Evolutionary conservation across 1,140 invertebrate genomes (phyloP), one percentile per base, ranked within the genome.

Genomic region (Tetragonula clypearis): DNA sequence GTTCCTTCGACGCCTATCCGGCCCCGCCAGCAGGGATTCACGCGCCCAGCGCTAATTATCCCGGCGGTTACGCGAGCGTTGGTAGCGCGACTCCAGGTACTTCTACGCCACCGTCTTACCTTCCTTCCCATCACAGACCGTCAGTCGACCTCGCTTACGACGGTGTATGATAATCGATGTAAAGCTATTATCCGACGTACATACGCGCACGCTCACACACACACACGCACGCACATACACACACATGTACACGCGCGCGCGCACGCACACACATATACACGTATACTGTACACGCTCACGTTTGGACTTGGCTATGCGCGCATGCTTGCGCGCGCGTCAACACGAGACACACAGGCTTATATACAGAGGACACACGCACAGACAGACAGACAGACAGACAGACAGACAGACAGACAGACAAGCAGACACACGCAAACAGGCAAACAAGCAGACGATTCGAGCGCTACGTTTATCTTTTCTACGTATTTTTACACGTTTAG

Each of bases 91-190:
- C 90, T 66, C 90, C 90, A 11, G 92, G 91, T 71, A 92, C 91
- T 81, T 93, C 94, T 49, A 92, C 94, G 80, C 92, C 94, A 79
- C 93, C 94, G 41, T 93, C 94, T 87, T 95, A 94, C 90, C 92
- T 94, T 87, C 93, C 94, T 82, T 92, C 93, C 23, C 93, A 93
- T 86, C 93, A 94, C 86, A 94, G 93, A 88, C 94, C 94, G 81
- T 92, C 94, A 72, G 92, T 94, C 87, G 94, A 95, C 88, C 93
- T 95, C 79, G 92, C 92, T 73, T 95, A 95, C 90, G 94, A 95
- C 80, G 94, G 93, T 82, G 94, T 95, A 95, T 95, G 94, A 95
- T 95, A 95, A 93, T 94, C 91, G 90, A 92, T 93, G 85, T 92
- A 92, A 92, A 85, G 72, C 76, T 84, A 74, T 62, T 62, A 62